Evolutionary conservation across 2,797 vertebrate genomes (phyloP).

Genomic region (Periparus ater): DNA sequence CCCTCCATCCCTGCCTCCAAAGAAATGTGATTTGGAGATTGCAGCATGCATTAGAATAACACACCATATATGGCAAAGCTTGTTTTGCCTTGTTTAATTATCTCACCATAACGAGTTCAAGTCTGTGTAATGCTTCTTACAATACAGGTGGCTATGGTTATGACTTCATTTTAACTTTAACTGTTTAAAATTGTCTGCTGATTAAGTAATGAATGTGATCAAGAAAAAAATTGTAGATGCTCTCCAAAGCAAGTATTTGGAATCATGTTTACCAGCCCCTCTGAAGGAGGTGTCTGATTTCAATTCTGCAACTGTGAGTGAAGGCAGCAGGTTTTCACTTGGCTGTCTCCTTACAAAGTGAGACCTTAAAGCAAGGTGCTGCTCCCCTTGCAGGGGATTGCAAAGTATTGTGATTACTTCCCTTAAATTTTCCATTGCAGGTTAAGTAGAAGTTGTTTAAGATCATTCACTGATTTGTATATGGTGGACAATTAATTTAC

Average conservation of each 20-base stretch:
- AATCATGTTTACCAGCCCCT: not conserved
- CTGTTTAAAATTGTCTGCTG: not conserved
- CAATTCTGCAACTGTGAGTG: constrained; percentile 72
- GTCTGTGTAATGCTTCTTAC: not conserved
- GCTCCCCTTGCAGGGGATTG: not conserved
- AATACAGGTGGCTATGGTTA: not conserved
- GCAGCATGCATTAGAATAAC: not conserved
- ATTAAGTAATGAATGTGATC: not conserved
- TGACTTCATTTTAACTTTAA: not conserved
- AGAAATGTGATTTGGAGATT: not conserved
- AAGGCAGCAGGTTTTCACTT: constrained; percentile 77
- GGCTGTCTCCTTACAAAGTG: not conserved
- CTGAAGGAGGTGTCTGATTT: constrained; percentile 66
- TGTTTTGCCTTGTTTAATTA: not conserved
- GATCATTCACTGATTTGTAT: not conserved
- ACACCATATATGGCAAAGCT: not conserved
- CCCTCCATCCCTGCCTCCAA: not conserved
- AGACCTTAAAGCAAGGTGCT: not conserved
- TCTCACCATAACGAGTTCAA: not conserved
- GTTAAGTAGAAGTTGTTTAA: not conserved
- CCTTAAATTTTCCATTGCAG: not conserved
- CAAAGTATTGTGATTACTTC: not conserved
- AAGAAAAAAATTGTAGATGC: not conserved
- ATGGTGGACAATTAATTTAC: not conserved
- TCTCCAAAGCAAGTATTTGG: not conserved